These are phyloP conservation scores for Formicarius rufipectus DNA, from an alignment of 2,113 vertebrate species.

Conservation along the genomic window DNA sequence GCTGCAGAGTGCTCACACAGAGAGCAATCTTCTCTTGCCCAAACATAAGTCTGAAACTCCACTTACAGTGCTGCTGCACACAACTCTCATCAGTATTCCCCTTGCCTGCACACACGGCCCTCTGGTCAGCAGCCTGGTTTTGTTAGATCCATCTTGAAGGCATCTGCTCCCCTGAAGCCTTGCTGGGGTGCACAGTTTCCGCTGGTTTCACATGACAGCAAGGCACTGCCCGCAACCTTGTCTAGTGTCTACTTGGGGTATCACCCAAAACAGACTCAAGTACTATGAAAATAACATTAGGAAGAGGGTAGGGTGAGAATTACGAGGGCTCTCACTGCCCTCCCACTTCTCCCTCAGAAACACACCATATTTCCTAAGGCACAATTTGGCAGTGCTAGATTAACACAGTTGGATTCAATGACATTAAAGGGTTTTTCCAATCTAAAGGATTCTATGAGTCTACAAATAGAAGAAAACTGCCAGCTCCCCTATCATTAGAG, in stretches of 20 bases:
- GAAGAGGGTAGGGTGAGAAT: neutral
- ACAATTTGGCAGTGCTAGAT: neutral
- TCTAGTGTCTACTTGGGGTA: neutral
- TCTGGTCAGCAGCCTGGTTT: neutral
- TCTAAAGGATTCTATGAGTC: neutral
- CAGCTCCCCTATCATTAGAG: neutral
- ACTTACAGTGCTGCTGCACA: neutral
- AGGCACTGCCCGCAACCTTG: neutral
- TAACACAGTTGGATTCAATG: neutral
- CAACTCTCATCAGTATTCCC: neutral
- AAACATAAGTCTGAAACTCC: neutral
- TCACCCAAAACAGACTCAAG: neutral
- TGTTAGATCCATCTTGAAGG: neutral
- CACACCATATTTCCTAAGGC: neutral
- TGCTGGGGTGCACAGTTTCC: neutral
- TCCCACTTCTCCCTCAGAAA: neutral
- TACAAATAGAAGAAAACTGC: neutral
- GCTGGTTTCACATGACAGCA: neutral
- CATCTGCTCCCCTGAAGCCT: neutral
- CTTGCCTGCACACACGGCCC: neutral
- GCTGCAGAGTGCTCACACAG: neutral
- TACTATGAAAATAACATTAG: neutral
- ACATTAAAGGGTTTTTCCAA: neutral
- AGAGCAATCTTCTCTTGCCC: neutral
- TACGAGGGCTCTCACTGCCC: neutral